Conservation (phyloP, 1,140 invertebrate genomes). For the Sitophilus oryzae region DNA sequence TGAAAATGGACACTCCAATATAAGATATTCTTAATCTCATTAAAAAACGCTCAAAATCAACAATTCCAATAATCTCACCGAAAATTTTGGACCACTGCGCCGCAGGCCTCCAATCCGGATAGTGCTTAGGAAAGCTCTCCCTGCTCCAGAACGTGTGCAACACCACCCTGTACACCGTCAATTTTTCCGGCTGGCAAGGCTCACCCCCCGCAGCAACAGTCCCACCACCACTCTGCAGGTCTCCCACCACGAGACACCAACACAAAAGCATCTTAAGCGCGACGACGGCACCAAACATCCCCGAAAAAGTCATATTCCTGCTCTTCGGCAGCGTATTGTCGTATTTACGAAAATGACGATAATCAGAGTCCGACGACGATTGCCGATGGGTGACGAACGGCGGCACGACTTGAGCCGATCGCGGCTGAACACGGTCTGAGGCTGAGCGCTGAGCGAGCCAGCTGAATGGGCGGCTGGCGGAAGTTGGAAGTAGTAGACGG, state of each 20-base stretch:
- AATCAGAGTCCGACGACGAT: too few relatives aligned
- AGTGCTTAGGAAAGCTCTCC: slow-evolving; percentile 83
- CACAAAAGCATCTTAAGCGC: slow-evolving; percentile 13
- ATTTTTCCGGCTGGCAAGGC: slow-evolving; percentile 53
- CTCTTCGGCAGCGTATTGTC: too few relatives aligned
- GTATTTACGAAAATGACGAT: background rate
- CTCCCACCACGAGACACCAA: slow-evolving; percentile 10
- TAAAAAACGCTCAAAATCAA: too few relatives aligned
- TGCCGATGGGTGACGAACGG: slow-evolving; percentile 4
- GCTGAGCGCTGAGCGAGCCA: slow-evolving; percentile 3
- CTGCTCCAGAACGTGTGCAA: slow-evolving; percentile 86
- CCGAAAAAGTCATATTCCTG: too few relatives aligned
- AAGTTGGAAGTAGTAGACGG: too few relatives aligned
- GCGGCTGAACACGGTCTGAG: slow-evolving; percentile 22
- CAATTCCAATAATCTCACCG: too few relatives aligned
- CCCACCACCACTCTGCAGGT: slow-evolving; percentile 9
- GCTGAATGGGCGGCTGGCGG: background rate
- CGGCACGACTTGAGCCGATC: slow-evolving; percentile 8
- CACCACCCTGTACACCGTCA: slow-evolving; percentile 80
- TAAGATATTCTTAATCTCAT: too few relatives aligned
- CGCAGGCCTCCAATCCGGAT: slow-evolving; percentile 82
- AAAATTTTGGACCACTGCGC: slow-evolving; percentile 87
- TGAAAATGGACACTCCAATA: too few relatives aligned
- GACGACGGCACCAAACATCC: background rate
- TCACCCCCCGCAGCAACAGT: slow-evolving; percentile 22